Evolutionary conservation across 2,888 invertebrate species (phyloP), one percentile per base, ranked within the genome.

Genomic region (Chalcosyrphus nemorum): DNA sequence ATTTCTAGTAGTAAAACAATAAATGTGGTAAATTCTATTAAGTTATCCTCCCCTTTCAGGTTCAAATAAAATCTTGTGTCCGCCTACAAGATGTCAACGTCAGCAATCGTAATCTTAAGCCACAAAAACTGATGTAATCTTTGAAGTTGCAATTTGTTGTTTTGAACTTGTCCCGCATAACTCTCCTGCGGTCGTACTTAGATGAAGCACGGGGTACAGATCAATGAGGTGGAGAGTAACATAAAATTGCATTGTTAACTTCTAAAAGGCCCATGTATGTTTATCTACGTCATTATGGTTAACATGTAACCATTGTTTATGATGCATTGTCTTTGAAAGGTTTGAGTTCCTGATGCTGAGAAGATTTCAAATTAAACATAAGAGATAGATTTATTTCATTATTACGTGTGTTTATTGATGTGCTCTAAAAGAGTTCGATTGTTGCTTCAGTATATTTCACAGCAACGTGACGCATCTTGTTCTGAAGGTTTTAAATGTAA

Each of bases 101-200:
- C 68, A 72, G 17, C 45, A 32, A 11, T 45, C 13, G 43, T 50
- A 50, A 19, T 32, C 76, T 32, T 15, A 52, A 68, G 61, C 59
- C 47, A 15, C 61, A 63, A 45, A 68, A 70, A 65, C 56, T 63
- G 81, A 76, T 81, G 75, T 35, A 75, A 75, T 81, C 75, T 59
- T 7, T 13, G 6, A 45, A 70, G 70, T 65, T 65, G 47, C 63
- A 76, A 76, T 81, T 76, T 71, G 76, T 66, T 65, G 45, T 65
- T 63, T 65, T 81, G 76, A 81, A 81, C 81, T 81, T 81, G 76
- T 71, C 52, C 71, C 71, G 76, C 76, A 76, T 81, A 76, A 45
- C 38, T 66, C 56, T 65, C 35, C 50, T 54, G 76, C 32, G 57
- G 52, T 65, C 43, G 24, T 63, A 45, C 27, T 4, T 35, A 65